Percentiles rank a stretch among this genome's conserved stretches.
Conservation (phyloP, 2,113 vertebrate genomes). For the Cynocephalus volans region DNA sequence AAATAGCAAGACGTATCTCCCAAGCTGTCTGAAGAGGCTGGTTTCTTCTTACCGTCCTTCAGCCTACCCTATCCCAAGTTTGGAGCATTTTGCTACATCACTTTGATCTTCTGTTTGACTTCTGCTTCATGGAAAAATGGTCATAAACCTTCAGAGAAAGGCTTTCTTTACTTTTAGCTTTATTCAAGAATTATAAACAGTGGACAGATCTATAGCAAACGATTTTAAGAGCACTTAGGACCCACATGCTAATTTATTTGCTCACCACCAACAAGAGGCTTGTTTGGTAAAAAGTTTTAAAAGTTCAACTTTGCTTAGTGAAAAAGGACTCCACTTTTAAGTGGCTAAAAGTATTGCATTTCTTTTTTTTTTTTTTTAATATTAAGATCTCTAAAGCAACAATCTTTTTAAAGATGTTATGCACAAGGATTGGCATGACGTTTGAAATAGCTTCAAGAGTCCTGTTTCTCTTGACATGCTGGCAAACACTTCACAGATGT, state of each 20-base stretch:
- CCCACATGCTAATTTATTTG: slow-evolving; percentile 80
- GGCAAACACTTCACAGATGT: slow-evolving; percentile 82
- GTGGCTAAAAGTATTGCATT: slow-evolving; percentile 63
- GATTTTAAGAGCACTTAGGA: slow-evolving; percentile 83
- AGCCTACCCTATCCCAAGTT: slow-evolving; percentile 61
- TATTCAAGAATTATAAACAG: slow-evolving; percentile 86
- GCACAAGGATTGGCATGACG: slow-evolving; percentile 75
- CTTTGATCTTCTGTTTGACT: slow-evolving; percentile 88
- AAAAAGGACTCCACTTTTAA: slow-evolving; percentile 81
- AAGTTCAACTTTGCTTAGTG: slow-evolving; percentile 78
- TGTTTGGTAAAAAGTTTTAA: slow-evolving; percentile 72
- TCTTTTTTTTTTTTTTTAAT: slow-evolving; percentile 34
- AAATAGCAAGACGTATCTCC: slow-evolving; percentile 82
- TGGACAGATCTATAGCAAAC: slow-evolving; percentile 80
- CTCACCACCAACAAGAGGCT: slow-evolving; percentile 71
- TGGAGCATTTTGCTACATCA: slow-evolving; percentile 73
- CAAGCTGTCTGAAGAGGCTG: slow-evolving; percentile 65
- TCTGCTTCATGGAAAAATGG: slow-evolving; percentile 82
- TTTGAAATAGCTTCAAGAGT: slow-evolving; percentile 79
- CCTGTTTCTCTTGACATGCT: slow-evolving; percentile 69
- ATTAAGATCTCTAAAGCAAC: slow-evolving; percentile 78
- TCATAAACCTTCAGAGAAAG: slow-evolving; percentile 85
- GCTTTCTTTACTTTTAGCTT: slow-evolving; percentile 83
- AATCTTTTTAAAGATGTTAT: slow-evolving; percentile 74
- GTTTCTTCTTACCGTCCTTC: slow-evolving; percentile 35